Evolutionary conservation across 2,888 invertebrate species (phyloP).

Genomic region (Leptinotarsa juncta): DNA sequence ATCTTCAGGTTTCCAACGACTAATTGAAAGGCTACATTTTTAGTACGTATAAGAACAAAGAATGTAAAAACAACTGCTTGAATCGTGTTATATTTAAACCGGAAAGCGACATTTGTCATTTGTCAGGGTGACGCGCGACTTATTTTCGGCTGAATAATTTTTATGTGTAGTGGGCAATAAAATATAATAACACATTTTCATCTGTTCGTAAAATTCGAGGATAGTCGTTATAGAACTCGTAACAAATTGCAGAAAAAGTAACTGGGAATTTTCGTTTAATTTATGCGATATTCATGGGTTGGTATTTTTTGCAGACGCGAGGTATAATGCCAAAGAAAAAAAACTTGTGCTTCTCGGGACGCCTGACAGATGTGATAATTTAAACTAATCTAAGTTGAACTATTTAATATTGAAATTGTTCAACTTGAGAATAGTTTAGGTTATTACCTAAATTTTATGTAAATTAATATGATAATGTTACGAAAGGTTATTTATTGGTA

Average conservation of each 20-base stretch:
- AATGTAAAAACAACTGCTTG: not conserved
- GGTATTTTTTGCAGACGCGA: not conserved
- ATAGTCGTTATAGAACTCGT: slow-evolving; percentile 6
- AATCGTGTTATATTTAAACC: slow-evolving; percentile 21
- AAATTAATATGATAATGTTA: too few relatives aligned
- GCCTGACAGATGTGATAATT: too few relatives aligned
- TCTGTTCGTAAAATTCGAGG: slow-evolving; percentile 10
- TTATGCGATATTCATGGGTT: not conserved
- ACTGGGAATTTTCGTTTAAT: not conserved
- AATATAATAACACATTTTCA: slow-evolving; percentile 19
- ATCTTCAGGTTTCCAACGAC: not conserved
- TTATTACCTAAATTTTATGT: too few relatives aligned
- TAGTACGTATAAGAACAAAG: slow-evolving; percentile 4
- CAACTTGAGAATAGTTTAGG: too few relatives aligned
- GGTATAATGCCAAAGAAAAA: too few relatives aligned
- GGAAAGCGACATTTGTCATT: slow-evolving; percentile 22
- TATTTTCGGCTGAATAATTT: slow-evolving; percentile 17
- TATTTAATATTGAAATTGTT: too few relatives aligned
- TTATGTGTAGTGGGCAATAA: slow-evolving; percentile 9
- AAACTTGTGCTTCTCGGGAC: too few relatives aligned
- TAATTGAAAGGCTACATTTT: not conserved
- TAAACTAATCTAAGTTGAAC: too few relatives aligned
- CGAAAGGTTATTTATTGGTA: too few relatives aligned
- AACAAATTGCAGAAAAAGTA: slow-evolving; percentile 8
- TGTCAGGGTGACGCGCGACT: slow-evolving; percentile 15